Evolutionary conservation across 2,113 vertebrate genomes (phyloP), one percentile per base, ranked within the genome.

Genomic region (Australoheros scitulus): DNA sequence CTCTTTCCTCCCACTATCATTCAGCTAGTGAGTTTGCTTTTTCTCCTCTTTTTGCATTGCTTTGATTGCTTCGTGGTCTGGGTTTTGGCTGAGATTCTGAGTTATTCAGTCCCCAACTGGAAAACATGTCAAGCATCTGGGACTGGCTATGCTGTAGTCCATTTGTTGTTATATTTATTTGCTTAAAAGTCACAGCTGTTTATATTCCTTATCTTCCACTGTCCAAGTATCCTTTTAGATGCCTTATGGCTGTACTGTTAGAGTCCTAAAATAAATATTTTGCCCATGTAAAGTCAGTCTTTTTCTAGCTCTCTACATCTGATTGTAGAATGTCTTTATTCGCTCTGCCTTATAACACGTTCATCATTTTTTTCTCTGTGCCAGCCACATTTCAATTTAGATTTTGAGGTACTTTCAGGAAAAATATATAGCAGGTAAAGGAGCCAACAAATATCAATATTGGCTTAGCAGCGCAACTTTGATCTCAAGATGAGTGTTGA

Each of bases 71-170:
- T 86, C 64, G 85, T 77, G 36, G 55, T 89, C 72, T 90, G 68
- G 72, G 80, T 89, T 89, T 94, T 94, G 89, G 89, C 94, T 72
- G 77, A 76, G 76, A 81, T 68, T 89, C 84, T 55, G 60, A 84
- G 47, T 78, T 91, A 86, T 92, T 91, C 81, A 89, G 86, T 82
- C 79, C 79, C 78, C 64, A 80, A 90, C 83, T 92, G 88, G 83
- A 92, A 91, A 93, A 88, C 89, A 92, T 93, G 86, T 89, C 84
- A 78, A 88, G 84, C 89, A 91, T 94, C 92, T 92, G 90, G 84
- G 85, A 29, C 79, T 81, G 75, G 43, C 63, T 86, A 76, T 78
- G 72, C 72, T 74, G 50, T 32, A 85, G 61, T 82, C 79, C 82
- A 81, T 72, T 76, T 82, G 85, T 65, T 81, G 52, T 86, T 91